These are phyloP conservation scores for Beris chalybata DNA, from an alignment of 2,888 invertebrate genomes.

Conservation along the genomic window DNA sequence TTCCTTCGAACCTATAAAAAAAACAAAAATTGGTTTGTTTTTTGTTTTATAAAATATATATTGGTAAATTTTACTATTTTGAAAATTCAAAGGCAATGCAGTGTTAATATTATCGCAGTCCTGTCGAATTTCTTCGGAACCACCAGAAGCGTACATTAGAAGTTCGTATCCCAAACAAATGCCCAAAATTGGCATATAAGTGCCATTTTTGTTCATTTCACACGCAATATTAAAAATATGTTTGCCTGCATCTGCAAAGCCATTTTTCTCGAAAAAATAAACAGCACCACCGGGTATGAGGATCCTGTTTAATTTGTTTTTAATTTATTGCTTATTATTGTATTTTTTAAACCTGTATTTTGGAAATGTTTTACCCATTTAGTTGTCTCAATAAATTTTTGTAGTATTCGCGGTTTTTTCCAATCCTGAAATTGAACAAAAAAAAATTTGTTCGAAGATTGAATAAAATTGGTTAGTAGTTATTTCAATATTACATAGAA, in stretches of 20 bases:
- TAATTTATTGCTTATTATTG: neutral
- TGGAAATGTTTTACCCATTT: constrained; percentile 63
- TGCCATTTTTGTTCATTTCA: constrained; percentile 65
- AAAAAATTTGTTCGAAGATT: too few species aligned
- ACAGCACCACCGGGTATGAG: constrained; percentile 81
- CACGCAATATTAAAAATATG: constrained; percentile 69
- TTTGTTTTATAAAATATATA: neutral
- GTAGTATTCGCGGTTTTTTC: constrained; percentile 62
- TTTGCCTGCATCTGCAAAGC: constrained; percentile 73
- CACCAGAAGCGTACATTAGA: constrained; percentile 64
- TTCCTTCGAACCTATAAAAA: too few species aligned
- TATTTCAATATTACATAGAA: too few species aligned
- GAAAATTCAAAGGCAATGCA: constrained; percentile 68
- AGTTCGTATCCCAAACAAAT: constrained; percentile 88
- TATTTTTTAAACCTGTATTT: constrained; percentile 3
- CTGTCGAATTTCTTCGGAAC: constrained; percentile 61
- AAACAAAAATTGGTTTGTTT: too few species aligned
- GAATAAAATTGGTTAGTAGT: too few species aligned
- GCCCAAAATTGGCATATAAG: constrained; percentile 83
- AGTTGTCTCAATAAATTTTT: constrained; percentile 61
- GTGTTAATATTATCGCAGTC: constrained; percentile 63
- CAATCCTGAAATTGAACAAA: constrained; percentile 60
- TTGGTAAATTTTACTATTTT: constrained; percentile 58
- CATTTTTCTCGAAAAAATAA: constrained; percentile 65
- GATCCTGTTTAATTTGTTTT: constrained; percentile 59